These are phyloP conservation scores for Philaenus spumarius DNA, from an alignment of 1,140 invertebrate species.

Conservation along the genomic window DNA sequence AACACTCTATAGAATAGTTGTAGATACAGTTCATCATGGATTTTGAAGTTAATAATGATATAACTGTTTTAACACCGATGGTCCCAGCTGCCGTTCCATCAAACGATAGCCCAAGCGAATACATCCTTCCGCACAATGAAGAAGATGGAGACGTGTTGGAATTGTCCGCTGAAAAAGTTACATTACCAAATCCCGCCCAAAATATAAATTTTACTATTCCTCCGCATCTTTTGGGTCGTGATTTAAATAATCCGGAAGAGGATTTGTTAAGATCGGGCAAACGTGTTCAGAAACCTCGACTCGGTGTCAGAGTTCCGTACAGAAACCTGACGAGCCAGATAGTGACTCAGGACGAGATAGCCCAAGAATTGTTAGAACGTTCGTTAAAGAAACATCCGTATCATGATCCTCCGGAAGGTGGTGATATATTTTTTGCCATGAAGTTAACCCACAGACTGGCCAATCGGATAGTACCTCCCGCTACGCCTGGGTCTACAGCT, in stretches of 20 bases:
- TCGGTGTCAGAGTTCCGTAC: slow-evolving; percentile 42
- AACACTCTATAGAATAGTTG: too few relatives aligned
- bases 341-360: slow-evolving; percentile 42
- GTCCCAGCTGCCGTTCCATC: too few relatives aligned
- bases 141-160: too few relatives aligned
- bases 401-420: slow-evolving; percentile 35
- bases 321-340: slow-evolving; percentile 43
- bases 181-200: too few relatives aligned
- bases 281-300: slow-evolving; percentile 35
- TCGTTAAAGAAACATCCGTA: slow-evolving; percentile 30
- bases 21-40: too few relatives aligned
- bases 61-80: too few relatives aligned
- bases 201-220: slow-evolving; percentile 16
- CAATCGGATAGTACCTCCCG: slow-evolving; percentile 36
- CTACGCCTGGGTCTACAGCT: slow-evolving; percentile 27
- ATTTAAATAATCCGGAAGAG: slow-evolving; percentile 24
- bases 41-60: too few relatives aligned
- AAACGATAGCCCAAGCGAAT: too few relatives aligned
- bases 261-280: slow-evolving; percentile 27
- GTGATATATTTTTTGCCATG: slow-evolving; percentile 44
- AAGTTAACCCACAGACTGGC: slow-evolving; percentile 44
- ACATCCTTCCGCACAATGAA: too few relatives aligned
- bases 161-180: too few relatives aligned
- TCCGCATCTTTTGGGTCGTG: slow-evolving; percentile 28
- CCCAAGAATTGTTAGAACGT: slow-evolving; percentile 42